These are phyloP conservation scores for Peromyscus attwateri DNA, from an alignment of 2,797 vertebrate genomes.

Conservation along the genomic window DNA sequence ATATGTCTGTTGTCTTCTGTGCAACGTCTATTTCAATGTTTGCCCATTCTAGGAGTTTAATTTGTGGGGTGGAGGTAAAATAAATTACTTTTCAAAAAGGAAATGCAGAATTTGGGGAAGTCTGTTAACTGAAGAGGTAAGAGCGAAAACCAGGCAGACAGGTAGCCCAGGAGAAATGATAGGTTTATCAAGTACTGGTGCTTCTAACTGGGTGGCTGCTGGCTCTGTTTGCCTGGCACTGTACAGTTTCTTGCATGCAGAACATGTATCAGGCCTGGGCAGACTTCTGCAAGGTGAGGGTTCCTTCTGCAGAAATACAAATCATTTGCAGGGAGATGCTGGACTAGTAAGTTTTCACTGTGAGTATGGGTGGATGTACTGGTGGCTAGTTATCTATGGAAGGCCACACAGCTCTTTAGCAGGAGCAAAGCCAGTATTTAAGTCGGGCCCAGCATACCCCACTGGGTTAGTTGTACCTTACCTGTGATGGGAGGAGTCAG, in stretches of 20 bases:
- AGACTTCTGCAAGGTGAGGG: background rate
- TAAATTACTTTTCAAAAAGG: constrained; percentile 9
- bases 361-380: background rate
- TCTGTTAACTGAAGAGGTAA: background rate
- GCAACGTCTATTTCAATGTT: background rate
- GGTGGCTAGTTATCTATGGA: background rate
- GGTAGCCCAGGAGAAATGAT: background rate
- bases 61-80: background rate
- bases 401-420: background rate
- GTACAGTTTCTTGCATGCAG: background rate
- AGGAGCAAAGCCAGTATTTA: background rate
- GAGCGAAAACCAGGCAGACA: background rate
- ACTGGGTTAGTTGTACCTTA: background rate
- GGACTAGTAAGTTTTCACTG: background rate
- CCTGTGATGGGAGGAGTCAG: background rate
- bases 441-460: background rate
- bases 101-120: background rate
- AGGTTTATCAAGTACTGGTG: background rate
- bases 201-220: background rate
- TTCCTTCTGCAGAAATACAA: background rate
- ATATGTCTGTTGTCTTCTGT: constrained; percentile 1
- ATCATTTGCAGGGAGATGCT: background rate
- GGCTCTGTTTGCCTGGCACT: background rate
- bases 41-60: background rate
- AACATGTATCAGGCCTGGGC: background rate